Evolutionary conservation across 2,888 invertebrate species (phyloP), one percentile per base, ranked within the genome.

Genomic region (Lacanobia oleracea): DNA sequence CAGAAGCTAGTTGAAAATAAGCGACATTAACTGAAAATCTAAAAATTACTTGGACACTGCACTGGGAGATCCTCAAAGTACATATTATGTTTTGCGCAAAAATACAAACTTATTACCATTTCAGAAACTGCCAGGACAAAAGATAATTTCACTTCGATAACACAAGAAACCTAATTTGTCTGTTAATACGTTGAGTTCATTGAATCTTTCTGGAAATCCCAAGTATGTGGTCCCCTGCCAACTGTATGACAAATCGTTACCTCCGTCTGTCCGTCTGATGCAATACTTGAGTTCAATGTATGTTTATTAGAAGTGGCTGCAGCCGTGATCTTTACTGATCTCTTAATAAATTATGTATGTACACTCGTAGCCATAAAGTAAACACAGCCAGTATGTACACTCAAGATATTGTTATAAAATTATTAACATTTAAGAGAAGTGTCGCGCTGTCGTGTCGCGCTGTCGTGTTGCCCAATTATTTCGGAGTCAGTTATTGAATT

Each of bases 401-500:
- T 45, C 40, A 18, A 72, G 57, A 82, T 67, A 82, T 79, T 82
- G 82, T 79, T 79, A 82, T 79, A 72, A 66, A 82, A 72, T 79
- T 69, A 82, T 78, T 78, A 80, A 82, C 68, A 63, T 73, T 72
- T 64, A 63, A 57, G 57, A 67, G 60, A 67, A 57, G 56, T 78
- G 82, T 82, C 53, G 67, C 43, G 65, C 64, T 67, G 67, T 79
- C 80, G 61, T 73, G 82, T 82, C 75, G 79, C 83, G n/a, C n/a
- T 67, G 67, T 79, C 80, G 61, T 73, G 82, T 82, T 79, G 79
- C 83, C 80, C 71, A 81, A 81, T 83, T 85, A 84, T 81, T 83
- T 77, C 61, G 40, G 72, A 65, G 59, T 81, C 79, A 62, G 80
- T 82, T 82, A 82, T 85, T 80, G 83, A 80, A 82, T 85, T 69